These are phyloP conservation scores for Entomyzon cyanotis DNA, from an alignment of 2,113 vertebrate genomes.

Conservation along the genomic window DNA sequence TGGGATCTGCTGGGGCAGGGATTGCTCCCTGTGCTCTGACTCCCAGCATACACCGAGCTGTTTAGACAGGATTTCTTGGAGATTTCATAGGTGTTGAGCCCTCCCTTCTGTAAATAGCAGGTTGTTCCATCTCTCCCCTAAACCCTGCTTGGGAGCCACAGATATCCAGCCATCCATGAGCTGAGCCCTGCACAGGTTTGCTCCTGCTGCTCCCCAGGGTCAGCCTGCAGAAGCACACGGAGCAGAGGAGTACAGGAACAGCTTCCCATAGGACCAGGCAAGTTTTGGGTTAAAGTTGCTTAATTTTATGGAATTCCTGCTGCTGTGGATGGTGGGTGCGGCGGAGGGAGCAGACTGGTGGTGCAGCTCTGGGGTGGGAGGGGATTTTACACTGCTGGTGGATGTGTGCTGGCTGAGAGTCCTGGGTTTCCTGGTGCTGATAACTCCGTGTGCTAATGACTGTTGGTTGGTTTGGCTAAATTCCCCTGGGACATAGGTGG, in stretches of 20 bases:
- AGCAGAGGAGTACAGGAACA: background rate
- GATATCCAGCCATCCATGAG: fast-evolving
- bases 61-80: background rate
- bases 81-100: background rate
- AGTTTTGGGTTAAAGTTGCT: background rate
- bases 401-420: background rate
- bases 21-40: background rate
- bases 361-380: background rate
- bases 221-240: fast-evolving
- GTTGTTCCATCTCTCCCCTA: background rate
- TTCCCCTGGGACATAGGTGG: background rate
- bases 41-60: background rate
- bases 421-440: background rate
- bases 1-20: background rate
- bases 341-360: background rate
- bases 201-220: background rate
- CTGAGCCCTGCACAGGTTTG: background rate
- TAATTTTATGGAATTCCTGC: background rate
- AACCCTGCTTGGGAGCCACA: background rate
- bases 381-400: background rate
- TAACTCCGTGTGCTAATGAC: fast-evolving
- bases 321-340: fast-evolving
- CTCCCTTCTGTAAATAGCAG: background rate
- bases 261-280: background rate
- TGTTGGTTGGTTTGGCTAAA: background rate